Conservation (phyloP, 2,888 invertebrate genomes). For the Hydropsyche betteni region DNA sequence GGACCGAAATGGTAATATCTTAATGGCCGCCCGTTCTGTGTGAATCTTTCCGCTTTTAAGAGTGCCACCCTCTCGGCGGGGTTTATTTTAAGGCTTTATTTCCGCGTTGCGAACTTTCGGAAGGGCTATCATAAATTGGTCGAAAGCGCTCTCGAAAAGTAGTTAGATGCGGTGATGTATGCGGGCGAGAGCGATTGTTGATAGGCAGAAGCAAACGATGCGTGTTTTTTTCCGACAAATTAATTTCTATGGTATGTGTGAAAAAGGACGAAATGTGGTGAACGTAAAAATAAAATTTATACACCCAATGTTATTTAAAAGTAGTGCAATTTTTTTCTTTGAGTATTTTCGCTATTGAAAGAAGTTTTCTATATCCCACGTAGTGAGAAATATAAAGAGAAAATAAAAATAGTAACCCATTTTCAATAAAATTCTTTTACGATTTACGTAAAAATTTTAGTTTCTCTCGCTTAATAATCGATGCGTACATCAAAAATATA, state of each 20-base stretch:
- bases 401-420: too few relatives aligned
- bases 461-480: too few relatives aligned
- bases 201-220: slow-evolving; percentile 1
- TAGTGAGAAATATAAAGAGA: too few relatives aligned
- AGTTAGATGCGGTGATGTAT: neutral
- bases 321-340: too few relatives aligned
- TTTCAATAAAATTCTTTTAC: too few relatives aligned
- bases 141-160: neutral
- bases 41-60: slow-evolving; percentile 16
- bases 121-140: slow-evolving; percentile 6
- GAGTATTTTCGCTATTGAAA: too few relatives aligned
- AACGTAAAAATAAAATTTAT: too few relatives aligned
- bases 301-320: too few relatives aligned
- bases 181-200: neutral
- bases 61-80: neutral
- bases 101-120: slow-evolving; percentile 15
- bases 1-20: slow-evolving; percentile 10
- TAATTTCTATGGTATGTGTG: neutral
- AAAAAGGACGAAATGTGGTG: too few relatives aligned
- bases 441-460: too few relatives aligned
- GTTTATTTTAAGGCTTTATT: slow-evolving; percentile 16
- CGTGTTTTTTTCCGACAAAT: slow-evolving; percentile 28
- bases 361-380: too few relatives aligned
- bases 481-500: too few relatives aligned
- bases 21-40: slow-evolving; percentile 4